phyloP scores from a whole-genome alignment of 2,113 vertebrate genomes.

The Alouatta palliata region DNA sequence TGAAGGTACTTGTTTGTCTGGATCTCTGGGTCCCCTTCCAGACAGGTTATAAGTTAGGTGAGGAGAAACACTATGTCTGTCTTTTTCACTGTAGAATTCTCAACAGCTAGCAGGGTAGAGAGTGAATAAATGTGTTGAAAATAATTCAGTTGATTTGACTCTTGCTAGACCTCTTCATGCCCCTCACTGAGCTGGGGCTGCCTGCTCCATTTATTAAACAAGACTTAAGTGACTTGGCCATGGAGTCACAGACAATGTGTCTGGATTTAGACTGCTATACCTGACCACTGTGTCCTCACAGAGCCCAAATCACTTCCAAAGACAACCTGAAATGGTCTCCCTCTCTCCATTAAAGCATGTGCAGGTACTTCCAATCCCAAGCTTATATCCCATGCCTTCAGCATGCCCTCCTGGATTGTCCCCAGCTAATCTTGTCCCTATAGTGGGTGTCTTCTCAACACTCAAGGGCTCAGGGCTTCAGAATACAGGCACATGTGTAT shows the following conservation, averaged over 20 bases:
- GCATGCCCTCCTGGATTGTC: not conserved
- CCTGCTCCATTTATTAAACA: not conserved
- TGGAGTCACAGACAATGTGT: not conserved
- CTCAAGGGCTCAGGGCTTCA: not conserved
- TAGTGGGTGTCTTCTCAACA: not conserved
- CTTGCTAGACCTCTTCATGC: not conserved
- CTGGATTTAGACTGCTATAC: not conserved
- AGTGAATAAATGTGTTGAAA: not conserved
- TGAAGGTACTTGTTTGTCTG: not conserved
- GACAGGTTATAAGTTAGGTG: not conserved
- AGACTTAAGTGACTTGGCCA: not conserved
- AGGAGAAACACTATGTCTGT: not conserved
- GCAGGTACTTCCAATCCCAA: not conserved
- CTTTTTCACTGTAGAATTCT: not conserved
- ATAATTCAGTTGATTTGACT: not conserved
- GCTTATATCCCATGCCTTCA: not conserved
- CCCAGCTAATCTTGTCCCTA: not conserved
- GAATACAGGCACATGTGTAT: not conserved
- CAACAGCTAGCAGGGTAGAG: not conserved
- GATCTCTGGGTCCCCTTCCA: not conserved
- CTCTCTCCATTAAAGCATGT: not conserved
- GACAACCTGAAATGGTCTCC: accelerated
- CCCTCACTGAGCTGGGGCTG: not conserved
- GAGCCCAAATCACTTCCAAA: not conserved
- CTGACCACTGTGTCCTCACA: not conserved